Evolutionary conservation across 1,140 invertebrate genomes (phyloP).

Genomic region (Hormaphis cornu): DNA sequence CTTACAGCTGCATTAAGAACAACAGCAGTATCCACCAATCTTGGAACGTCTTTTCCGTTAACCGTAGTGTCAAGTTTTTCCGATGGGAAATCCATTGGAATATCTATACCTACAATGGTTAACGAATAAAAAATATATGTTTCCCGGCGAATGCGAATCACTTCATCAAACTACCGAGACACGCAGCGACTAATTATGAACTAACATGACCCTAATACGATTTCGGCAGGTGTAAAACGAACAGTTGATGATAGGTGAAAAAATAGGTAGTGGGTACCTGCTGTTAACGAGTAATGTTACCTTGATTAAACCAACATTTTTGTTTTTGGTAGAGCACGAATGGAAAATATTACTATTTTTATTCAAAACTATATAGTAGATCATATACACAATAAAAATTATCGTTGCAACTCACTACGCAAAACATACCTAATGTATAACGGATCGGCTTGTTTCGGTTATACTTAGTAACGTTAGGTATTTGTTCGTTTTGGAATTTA

Average conservation of each 20-base stretch:
- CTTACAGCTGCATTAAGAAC: background rate
- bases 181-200: background rate
- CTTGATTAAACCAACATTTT: slow-evolving; percentile 3
- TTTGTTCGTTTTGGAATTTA: too few relatives aligned
- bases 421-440: too few relatives aligned
- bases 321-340: slow-evolving; percentile 4
- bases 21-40: background rate
- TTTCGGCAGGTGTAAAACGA: background rate
- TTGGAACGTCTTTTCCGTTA: background rate
- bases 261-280: background rate
- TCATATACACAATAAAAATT: too few relatives aligned
- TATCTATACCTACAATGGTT: too few relatives aligned
- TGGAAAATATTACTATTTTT: background rate
- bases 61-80: background rate
- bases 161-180: slow-evolving; percentile 17
- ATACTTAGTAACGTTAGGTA: too few relatives aligned
- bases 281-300: slow-evolving; percentile 7
- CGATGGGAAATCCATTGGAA: background rate
- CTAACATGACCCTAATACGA: slow-evolving; percentile 21
- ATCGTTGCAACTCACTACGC: too few relatives aligned
- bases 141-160: background rate
- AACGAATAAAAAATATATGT: background rate
- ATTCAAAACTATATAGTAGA: background rate
- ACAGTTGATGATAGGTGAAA: background rate
- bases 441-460: too few relatives aligned